A percentile compares a stretch with the other conserved stretches of the same genome.
phyloP scores from a whole-genome alignment of 2,797 vertebrate species.

The Mus caroli region DNA sequence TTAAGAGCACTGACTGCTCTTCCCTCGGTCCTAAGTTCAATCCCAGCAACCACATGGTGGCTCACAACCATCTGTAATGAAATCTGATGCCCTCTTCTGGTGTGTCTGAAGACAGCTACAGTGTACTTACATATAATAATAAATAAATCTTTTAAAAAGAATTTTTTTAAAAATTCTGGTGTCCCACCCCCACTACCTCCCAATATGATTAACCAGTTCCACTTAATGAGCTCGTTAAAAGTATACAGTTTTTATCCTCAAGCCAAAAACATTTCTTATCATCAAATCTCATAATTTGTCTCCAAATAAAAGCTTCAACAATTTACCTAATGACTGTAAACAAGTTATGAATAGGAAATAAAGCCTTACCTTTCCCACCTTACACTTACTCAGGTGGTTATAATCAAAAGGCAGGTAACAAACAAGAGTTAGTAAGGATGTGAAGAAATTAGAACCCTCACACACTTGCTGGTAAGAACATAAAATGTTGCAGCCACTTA shows the following conservation, averaged over 20 bases:
- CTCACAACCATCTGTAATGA: too few species aligned
- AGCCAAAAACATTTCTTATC: constrained; percentile 50
- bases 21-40: too few species aligned
- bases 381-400: neutral
- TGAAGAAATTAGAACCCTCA: constrained; percentile 47
- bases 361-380: constrained; percentile 11
- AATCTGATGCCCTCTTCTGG: too few species aligned
- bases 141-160: too few species aligned
- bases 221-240: constrained; percentile 32
- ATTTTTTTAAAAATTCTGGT: neutral
- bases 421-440: constrained; percentile 38
- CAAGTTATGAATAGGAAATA: constrained; percentile 32
- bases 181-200: neutral
- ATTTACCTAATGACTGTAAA: constrained; percentile 60
- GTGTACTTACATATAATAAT: too few species aligned
- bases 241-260: constrained; percentile 54
- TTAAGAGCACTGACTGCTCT: too few species aligned
- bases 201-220: constrained; percentile 32
- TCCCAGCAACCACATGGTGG: too few species aligned
- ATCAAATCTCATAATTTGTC: constrained; percentile 44
- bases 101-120: too few species aligned
- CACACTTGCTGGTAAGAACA: neutral
- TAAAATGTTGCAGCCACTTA: neutral
- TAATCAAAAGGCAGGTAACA: constrained; percentile 26
- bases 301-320: constrained; percentile 58